A percentile compares a stretch with the other conserved stretches of the same genome.
These are phyloP conservation scores for Zaprionus obscuricornis DNA, from an alignment of 2,888 invertebrate species.

Conservation along the genomic window DNA sequence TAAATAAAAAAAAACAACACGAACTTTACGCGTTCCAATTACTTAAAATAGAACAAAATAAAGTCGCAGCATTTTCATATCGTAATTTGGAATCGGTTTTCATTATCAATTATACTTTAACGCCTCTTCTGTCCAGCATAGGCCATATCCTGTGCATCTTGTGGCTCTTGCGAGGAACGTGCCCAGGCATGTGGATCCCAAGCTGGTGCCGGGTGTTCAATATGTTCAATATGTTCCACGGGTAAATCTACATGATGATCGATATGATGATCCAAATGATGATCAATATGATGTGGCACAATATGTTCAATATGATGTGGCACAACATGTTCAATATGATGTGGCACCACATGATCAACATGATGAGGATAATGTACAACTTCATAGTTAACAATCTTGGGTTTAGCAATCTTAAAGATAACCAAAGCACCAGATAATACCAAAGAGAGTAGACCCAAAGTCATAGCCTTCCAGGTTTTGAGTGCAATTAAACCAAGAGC, in stretches of 20 bases:
- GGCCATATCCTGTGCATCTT: constrained; percentile 82
- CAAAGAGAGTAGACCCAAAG: constrained; percentile 91
- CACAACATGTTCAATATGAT: constrained; percentile 80
- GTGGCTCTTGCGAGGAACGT: constrained; percentile 84
- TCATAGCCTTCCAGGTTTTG: constrained; percentile 95
- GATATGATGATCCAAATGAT: constrained; percentile 84
- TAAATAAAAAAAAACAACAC: constrained; percentile 57
- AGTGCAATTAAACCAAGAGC: constrained; percentile 92
- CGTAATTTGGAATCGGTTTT: constrained; percentile 6
- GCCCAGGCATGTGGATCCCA: constrained; percentile 86
- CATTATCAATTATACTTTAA: constrained; percentile 24
- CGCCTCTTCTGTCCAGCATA: constrained; percentile 80
- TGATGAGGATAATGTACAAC: constrained; percentile 90
- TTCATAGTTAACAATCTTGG: constrained; percentile 93
- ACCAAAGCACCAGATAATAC: constrained; percentile 93
- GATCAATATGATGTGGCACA: constrained; percentile 83
- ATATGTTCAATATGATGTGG: constrained; percentile 81
- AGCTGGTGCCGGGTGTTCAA: constrained; percentile 82
- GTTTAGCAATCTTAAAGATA: constrained; percentile 94
- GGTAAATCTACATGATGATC: constrained; percentile 84
- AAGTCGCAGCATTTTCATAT: constrained; percentile 49
- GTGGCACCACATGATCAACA: constrained; percentile 80
- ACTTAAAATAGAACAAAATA: constrained; percentile 63
- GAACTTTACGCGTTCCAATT: constrained; percentile 35
- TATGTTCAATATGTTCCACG: constrained; percentile 85